Evolutionary conservation across 2,888 invertebrate species (phyloP), one percentile per base, ranked within the genome.

Genomic region (Sylvicola fuscatus): DNA sequence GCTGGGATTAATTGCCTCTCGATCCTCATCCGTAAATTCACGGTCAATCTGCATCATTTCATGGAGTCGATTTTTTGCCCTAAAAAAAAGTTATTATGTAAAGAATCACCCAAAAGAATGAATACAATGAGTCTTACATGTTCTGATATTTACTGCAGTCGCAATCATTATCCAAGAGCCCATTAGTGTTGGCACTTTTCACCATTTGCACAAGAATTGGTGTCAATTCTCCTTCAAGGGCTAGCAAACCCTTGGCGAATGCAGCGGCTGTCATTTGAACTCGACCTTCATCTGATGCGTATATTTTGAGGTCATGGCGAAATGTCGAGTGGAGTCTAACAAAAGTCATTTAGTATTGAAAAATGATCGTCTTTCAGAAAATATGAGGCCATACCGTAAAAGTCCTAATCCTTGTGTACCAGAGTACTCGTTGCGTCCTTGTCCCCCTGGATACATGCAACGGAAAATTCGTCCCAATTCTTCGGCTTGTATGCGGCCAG

Each of bases 231-330:
- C 98, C 98, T 58, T 99, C 98, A 35, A 99, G 56, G 0, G 98
- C 98, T 7, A 99, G 64, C 21, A 99, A 64, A 1, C 98, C 98
- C 64, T 97, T 98, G 3, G 98, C 93, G 60, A 99, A 99, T 2
- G 98, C 98, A 0, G 98, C 98, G 0, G 98, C 98, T 0, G 98
- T 99, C 95, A 98, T 98, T 61, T 99, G 98, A 2, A 99, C 98
- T 38, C 98, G 68, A 3, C 98, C 98, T 57, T 99, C 98, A 57
- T 99, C 98, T 1, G 95, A 95, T 1, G 98, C 97, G 60, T 99
- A 99, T 47, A 99, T 99, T 66, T 98, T 98, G 40, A 98, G 66
- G 58, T 99, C 98, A 58, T 98, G 97, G 0, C 98, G 78, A 62
- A 92, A 99, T 0, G 98, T 99, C 7, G 95, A 95, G 60, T 99